phyloP scores from a whole-genome alignment of 2,797 vertebrate species.

The Peromyscus melanophrys region DNA sequence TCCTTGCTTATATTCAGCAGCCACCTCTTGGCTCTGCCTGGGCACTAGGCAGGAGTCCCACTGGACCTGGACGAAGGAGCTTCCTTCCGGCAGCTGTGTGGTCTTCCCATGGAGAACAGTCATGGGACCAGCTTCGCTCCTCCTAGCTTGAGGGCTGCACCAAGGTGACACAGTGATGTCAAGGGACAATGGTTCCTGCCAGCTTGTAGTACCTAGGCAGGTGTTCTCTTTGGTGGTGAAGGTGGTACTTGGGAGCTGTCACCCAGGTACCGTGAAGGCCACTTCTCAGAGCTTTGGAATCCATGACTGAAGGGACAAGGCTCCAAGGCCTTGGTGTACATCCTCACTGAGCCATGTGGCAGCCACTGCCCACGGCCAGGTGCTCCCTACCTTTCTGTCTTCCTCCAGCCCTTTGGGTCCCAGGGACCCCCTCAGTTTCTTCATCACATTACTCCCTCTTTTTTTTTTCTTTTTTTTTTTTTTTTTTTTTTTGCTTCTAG shows the following conservation, averaged over 20 bases:
- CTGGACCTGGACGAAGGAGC: not conserved
- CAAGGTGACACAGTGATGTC: not conserved
- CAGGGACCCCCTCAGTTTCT: conserved; percentile 12
- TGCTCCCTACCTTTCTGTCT: not conserved
- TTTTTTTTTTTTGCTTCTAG: conserved; percentile 75
- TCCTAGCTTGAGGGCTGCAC: not conserved
- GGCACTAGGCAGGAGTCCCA: not conserved
- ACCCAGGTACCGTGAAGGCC: conserved; percentile 22
- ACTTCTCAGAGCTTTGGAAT: not conserved
- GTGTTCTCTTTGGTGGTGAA: no score
- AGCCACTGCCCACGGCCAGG: not conserved
- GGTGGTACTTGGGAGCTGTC: not conserved
- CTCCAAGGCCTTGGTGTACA: not conserved
- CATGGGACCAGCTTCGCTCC: not conserved
- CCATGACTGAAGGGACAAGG: conserved; percentile 2
- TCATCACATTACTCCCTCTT: no score
- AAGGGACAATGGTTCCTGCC: not conserved
- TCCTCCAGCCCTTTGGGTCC: not conserved
- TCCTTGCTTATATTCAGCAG: not conserved
- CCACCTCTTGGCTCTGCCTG: not conserved
- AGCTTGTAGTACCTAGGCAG: not conserved
- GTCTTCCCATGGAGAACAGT: not conserved
- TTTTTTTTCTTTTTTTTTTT: no score
- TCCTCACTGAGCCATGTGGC: not conserved
- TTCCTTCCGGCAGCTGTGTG: not conserved